A percentile compares a stretch with the other conserved stretches of the same genome.
Conservation (phyloP, 2,888 invertebrate genomes). For the Thelaira solivaga region DNA sequence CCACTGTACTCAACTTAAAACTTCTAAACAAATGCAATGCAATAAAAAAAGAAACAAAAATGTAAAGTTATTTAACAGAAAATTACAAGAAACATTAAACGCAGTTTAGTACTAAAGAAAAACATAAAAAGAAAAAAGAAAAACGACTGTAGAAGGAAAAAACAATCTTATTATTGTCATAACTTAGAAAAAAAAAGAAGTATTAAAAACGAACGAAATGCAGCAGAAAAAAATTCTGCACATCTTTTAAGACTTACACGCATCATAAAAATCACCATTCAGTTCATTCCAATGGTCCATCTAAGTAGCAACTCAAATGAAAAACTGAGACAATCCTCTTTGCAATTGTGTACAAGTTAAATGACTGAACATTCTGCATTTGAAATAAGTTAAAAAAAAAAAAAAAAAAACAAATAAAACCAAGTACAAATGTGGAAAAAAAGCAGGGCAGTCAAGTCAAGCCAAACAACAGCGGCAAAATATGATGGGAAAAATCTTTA, state of each 20-base stretch:
- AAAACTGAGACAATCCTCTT: background rate
- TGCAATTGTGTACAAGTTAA: too few species aligned
- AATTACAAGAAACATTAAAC: slow-evolving; percentile 33
- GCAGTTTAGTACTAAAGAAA: slow-evolving; percentile 10
- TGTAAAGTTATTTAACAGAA: slow-evolving; percentile 26
- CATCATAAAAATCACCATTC: slow-evolving; percentile 18
- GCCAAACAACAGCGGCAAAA: background rate
- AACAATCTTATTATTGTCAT: slow-evolving; percentile 37
- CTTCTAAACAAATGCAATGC: background rate
- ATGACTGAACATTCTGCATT: background rate
- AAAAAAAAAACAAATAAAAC: slow-evolving; percentile 20
- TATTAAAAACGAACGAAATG: slow-evolving; percentile 43
- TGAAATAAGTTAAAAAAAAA: background rate
- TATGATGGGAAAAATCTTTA: slow-evolving; percentile 37
- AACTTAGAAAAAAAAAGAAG: slow-evolving; percentile 40
- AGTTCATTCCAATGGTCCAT: too few species aligned
- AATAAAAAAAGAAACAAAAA: too few species aligned
- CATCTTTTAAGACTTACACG: slow-evolving; percentile 22
- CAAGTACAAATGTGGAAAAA: background rate
- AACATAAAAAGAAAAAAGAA: background rate
- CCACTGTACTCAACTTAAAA: slow-evolving; percentile 2
- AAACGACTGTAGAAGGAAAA: background rate
- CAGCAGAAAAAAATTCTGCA: background rate
- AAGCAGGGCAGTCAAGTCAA: background rate
- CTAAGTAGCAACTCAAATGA: background rate